A percentile compares a stretch with the other conserved stretches of the same genome.
Evolutionary conservation across 2,113 vertebrate genomes (phyloP).

Genomic region (Petroica traversi): DNA sequence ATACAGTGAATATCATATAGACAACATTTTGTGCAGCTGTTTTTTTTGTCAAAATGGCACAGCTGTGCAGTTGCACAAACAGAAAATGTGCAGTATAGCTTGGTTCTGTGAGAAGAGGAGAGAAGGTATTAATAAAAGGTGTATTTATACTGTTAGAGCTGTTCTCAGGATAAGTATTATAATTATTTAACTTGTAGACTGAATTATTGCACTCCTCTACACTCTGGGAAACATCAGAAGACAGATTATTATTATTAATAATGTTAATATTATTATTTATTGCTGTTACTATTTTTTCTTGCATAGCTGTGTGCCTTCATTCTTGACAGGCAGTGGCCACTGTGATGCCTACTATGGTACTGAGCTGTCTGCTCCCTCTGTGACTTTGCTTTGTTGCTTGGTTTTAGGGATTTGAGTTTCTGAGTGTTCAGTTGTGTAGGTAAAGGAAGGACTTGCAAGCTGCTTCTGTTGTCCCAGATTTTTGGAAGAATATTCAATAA

Average conservation of each 20-base stretch:
- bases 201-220: neutral
- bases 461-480: neutral
- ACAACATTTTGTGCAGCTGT: neutral
- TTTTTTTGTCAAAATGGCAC: neutral
- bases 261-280: too few species aligned
- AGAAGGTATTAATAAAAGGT: neutral
- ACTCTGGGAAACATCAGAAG: neutral
- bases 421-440: neutral
- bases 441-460: neutral
- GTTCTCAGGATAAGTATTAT: neutral
- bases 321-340: neutral
- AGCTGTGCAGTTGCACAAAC: neutral
- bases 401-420: neutral
- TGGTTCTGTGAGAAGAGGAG: neutral
- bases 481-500: neutral
- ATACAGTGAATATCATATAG: accelerated
- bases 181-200: neutral
- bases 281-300: neutral
- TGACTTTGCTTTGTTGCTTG: neutral
- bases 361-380: neutral
- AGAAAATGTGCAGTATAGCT: neutral
- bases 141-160: neutral
- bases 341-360: neutral
- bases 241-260: neutral
- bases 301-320: neutral